Base-by-base conservation (phyloP, 1,140 invertebrate species). In the Aphaenogaster floridana region DNA sequence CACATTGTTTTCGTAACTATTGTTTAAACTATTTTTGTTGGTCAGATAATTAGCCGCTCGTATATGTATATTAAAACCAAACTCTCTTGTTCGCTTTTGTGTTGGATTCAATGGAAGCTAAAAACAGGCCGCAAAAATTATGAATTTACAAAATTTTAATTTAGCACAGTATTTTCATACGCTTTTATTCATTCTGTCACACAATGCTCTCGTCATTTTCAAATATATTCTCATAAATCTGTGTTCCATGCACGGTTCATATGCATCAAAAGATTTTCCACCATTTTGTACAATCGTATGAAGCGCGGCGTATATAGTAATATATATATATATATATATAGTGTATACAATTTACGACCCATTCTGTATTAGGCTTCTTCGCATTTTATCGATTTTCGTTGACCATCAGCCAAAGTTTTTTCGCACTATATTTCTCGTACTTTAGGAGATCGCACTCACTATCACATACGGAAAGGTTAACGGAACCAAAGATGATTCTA, bases 401-500 rank as follows among this genome's bases (percentile, higher is more conserved):
- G 74, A 69, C 50, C 71, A 63, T 90, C 87, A 74, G 54, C 88
- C 78, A 59, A 69, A 69, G 63, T 8, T 68, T 68, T 21, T n/a
- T 68, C 3, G n/a, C n/a, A 45, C 36, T 66, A 78, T 90, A 88
- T 91, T 88, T 88, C 42, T 86, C 59, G 13, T 66, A 57, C 52
- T 80, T 50, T 63, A 48, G 45, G 48, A 66, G 72, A 79, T 83
- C 59, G 57, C 52, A 39, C 36, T 79, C 71, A 48, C 89, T 48
- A 81, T 88, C 78, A 90, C 89, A 84, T 91, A 88, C 83, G 66
- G 54, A 72, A 61, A 63, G 54, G 68, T 88, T 91, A 90, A 88
- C 90, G 87, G 72, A 84, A 48, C 45, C 52, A 42, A n/a, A 80
- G 79, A 89, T 78, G 78, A 90, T 83, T 72, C 66, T 54, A 80